Evolutionary conservation across 2,888 invertebrate species (phyloP), one percentile per base, ranked within the genome.

Genomic region (Papilio gigon): DNA sequence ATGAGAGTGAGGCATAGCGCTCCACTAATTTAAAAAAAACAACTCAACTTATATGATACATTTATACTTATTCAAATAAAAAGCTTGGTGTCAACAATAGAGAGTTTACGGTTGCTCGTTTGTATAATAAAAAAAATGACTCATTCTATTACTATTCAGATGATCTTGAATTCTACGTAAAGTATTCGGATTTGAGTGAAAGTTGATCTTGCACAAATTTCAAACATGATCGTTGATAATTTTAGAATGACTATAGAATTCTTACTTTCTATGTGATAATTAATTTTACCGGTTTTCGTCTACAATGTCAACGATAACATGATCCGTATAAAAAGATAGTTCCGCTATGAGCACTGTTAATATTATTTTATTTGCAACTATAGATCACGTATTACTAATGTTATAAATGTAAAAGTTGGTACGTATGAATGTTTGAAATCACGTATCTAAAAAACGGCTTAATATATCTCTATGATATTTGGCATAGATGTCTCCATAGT

Each of bases 231-330:
- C 27, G 17, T 9, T 27, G 8, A 53, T 27, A n/a, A 27, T 53
- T 53, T 53, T 50, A 12, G 25, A 25, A 50, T 25, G 27, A 53
- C 50, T 50, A 50, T 14, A 25, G 50, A 53, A 6, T 53, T 53
- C 30, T 53, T 27, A 53, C 53, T 53, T 53, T 53, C 53, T 53
- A 53, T 53, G 30, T 53, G 53, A 53, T 53, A 53, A 53, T 53
- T 11, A 47, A 22, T 47, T 53, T 53, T n/a, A 53, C 30, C 53
- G 27, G 53, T 53, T 53, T n/a, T 53, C 53, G 27, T 30, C n/a
- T 30, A 17, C 0, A 53, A 53, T 53, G n/a, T n/a, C 27, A 27
- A 27, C 30, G 27, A n/a, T 53, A 53, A 30, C 11, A 9, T 53
- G 1, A 14, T 25, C 5, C 22, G 50, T 53, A 3, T 30, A 25